These are phyloP conservation scores for Myathropa florea DNA, from an alignment of 2,888 invertebrate genomes.

Conservation along the genomic window DNA sequence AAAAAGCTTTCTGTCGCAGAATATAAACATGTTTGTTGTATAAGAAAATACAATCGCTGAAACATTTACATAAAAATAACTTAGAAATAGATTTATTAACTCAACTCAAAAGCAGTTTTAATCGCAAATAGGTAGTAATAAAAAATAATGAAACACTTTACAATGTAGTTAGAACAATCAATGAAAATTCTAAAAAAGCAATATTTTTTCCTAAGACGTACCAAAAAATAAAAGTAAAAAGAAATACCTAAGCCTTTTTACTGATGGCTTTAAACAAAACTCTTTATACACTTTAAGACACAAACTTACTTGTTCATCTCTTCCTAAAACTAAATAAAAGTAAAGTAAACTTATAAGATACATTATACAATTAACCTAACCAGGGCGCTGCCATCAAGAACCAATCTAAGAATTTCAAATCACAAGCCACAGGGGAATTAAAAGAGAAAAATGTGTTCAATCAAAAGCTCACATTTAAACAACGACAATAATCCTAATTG, in stretches of 20 bases:
- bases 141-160: constrained; percentile 32
- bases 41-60: neutral
- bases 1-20: neutral
- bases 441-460: constrained; percentile 23
- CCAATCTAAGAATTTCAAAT: constrained; percentile 37
- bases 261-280: constrained; percentile 53
- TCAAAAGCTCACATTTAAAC: constrained; percentile 28
- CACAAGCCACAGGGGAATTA: constrained; percentile 36
- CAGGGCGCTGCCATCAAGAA: constrained; percentile 47
- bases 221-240: no score
- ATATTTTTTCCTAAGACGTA: constrained; percentile 60
- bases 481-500: constrained; percentile 66
- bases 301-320: constrained; percentile 27
- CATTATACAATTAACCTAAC: constrained; percentile 8
- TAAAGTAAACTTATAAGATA: neutral
- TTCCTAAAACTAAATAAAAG: constrained; percentile 13
- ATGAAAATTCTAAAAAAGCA: constrained; percentile 65
- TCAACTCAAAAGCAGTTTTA: neutral
- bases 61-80: neutral
- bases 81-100: neutral
- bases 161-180: constrained; percentile 70
- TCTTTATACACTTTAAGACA: constrained; percentile 38
- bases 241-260: constrained; percentile 49
- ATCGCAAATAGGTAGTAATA: constrained; percentile 6
- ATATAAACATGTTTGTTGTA: neutral